A percentile compares a stretch with the other conserved stretches of the same genome.
Conservation (phyloP, 1,140 invertebrate species). For the Pogonomyrmex californicus region DNA sequence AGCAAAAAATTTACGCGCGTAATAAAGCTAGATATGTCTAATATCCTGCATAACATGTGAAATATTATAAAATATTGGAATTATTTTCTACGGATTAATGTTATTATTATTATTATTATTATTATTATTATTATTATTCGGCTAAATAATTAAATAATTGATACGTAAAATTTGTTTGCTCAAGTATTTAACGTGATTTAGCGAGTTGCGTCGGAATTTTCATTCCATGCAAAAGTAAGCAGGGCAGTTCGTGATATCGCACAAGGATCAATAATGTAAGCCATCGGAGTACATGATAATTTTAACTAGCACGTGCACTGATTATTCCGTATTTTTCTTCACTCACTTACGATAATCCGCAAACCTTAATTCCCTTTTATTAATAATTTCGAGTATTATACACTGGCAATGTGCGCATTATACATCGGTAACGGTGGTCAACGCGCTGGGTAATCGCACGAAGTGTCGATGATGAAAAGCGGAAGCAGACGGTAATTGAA, state of each 20-base stretch:
- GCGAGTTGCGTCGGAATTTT: constrained; percentile 22
- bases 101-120: neutral
- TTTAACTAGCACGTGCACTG: neutral
- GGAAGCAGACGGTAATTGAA: constrained; percentile 69
- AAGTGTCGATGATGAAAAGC: constrained; percentile 72
- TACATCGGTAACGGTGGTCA: neutral
- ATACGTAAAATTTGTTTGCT: neutral
- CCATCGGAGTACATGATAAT: neutral
- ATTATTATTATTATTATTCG: neutral
- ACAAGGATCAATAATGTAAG: neutral
- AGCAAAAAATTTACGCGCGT: neutral
- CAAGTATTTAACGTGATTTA: constrained; percentile 15
- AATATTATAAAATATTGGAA: neutral
- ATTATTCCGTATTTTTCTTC: constrained; percentile 35
- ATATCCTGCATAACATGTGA: neutral
- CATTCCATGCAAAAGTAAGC: constrained; percentile 38
- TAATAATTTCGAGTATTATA: constrained; percentile 27
- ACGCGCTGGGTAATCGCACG: constrained; percentile 53
- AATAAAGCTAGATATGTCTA: neutral
- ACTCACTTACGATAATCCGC: neutral
- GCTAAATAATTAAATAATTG: constrained; percentile 10
- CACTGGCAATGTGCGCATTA: neutral
- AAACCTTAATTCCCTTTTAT: constrained; percentile 17
- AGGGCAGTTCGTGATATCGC: neutral
- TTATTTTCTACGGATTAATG: constrained; percentile 41